Evolutionary conservation across 1,140 invertebrate genomes (phyloP), one percentile per base, ranked within the genome.

Genomic region (Alviniconcha marisindica): DNA sequence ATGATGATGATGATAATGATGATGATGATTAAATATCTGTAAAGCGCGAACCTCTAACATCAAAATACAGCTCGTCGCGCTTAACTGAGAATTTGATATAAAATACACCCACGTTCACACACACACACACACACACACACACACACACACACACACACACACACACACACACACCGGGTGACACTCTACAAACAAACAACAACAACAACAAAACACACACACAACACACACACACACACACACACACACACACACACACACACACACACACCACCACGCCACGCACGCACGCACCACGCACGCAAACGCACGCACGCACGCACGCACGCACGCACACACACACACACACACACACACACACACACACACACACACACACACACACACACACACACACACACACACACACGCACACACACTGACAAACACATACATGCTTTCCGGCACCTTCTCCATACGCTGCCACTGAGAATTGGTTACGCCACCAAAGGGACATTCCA

Each of bases 151-250:
- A 74, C 71, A 42, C 71, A 74, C 71, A 74, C 71, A 74, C 71
- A 74, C 71, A 74, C 71, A 74, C 71, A 74, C 71, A 74, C 71
- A 74, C 71, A 73, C 71, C 28, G n/a, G n/a, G n/a, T n/a, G n/a
- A n/a, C n/a, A n/a, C n/a, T n/a, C n/a, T n/a, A n/a, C n/a, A n/a
- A n/a, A n/a, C n/a, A n/a, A n/a, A n/a, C n/a, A n/a, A n/a, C n/a
- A n/a, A n/a, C n/a, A n/a, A n/a, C n/a, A n/a, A n/a, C n/a, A n/a
- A 54, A 33, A 42, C 36, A 42, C 38, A 42, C 71, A 42, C 31
- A 42, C 3, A 74, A 18, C 38, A 42, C 38, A 24, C 3, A 40
- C 38, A 42, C 12, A 74, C 38, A 74, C 71, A 42, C 71, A 74
- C 36, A 74, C 36, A 24, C 71, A 42, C 71, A 42, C 71, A 3